Conservation (phyloP, 1,140 invertebrate species). For the Paraescarpia echinospica region DNA sequence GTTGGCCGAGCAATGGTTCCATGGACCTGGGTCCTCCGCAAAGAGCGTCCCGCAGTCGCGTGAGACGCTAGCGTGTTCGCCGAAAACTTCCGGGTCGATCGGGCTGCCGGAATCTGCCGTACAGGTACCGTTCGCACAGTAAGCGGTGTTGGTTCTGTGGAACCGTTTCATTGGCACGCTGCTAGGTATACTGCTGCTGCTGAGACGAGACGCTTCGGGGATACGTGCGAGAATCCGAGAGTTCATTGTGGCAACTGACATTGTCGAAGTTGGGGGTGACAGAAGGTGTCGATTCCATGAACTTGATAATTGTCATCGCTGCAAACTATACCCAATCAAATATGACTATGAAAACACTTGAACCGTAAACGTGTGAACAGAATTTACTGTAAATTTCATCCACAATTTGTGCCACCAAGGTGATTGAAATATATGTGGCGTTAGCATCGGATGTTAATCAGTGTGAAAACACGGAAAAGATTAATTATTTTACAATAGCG, state of each 20-base stretch:
- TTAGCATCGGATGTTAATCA: neutral
- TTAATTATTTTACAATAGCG: neutral
- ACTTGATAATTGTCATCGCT: neutral
- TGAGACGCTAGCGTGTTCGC: neutral
- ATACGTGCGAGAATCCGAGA: neutral
- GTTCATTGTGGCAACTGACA: neutral
- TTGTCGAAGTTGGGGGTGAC: neutral
- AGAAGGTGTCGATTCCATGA: neutral
- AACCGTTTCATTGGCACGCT: neutral
- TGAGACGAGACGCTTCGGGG: neutral
- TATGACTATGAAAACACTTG: neutral
- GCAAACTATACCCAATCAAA: neutral
- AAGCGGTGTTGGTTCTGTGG: neutral
- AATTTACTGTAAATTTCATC: neutral
- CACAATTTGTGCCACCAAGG: neutral
- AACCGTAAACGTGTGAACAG: neutral
- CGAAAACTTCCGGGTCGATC: neutral
- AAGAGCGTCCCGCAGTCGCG: neutral
- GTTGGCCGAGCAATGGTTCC: slow-evolving; percentile 20
- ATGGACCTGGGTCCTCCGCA: neutral
- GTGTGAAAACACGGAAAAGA: neutral
- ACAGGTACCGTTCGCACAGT: neutral
- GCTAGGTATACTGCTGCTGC: neutral
- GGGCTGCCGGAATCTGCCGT: neutral
- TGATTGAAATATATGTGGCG: neutral